Percentiles rank a stretch among this genome's conserved stretches.
phyloP scores from a whole-genome alignment of 2,888 invertebrate species.

The Drosophila infuscata region DNA sequence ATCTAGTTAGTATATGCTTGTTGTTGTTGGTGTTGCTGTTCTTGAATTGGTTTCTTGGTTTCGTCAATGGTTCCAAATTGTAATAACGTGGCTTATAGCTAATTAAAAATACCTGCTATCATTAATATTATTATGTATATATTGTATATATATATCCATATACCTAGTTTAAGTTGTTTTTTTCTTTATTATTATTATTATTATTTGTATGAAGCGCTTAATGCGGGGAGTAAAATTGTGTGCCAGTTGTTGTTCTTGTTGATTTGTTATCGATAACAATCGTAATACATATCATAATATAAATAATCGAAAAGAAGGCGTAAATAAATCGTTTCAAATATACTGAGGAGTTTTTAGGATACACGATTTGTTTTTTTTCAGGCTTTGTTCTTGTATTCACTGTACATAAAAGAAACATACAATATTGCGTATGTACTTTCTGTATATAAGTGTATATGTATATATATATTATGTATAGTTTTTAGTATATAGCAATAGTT shows the following conservation, averaged over 20 bases:
- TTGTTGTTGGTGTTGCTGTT: constrained; percentile 23
- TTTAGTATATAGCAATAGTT: constrained; percentile 69
- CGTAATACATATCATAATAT: constrained; percentile 46
- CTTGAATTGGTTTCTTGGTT: constrained; percentile 21
- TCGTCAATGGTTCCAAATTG: constrained; percentile 51
- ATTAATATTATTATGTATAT: constrained; percentile 48
- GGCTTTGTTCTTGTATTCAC: constrained; percentile 70
- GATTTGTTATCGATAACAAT: constrained; percentile 58
- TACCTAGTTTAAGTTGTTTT: constrained; percentile 38
- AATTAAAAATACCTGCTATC: constrained; percentile 72
- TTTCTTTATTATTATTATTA: constrained; percentile 19
- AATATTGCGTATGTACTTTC: constrained; percentile 72
- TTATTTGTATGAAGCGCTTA: constrained; percentile 56
- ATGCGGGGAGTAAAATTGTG: constrained; percentile 79
- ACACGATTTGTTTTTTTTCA: constrained; percentile 75
- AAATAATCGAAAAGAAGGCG: constrained; percentile 52
- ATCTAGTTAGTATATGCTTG: constrained; percentile 7
- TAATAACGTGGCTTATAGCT: constrained; percentile 64
- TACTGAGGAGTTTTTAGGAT: constrained; percentile 69
- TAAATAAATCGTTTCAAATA: constrained; percentile 51
- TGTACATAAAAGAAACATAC: constrained; percentile 75
- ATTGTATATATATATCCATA: constrained; percentile 54
- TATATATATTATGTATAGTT: constrained; percentile 67
- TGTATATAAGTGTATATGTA: constrained; percentile 77
- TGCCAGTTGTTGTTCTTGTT: constrained; percentile 56